phyloP scores from a whole-genome alignment of 1,140 invertebrate genomes.

The Scaptomyza montana region DNA sequence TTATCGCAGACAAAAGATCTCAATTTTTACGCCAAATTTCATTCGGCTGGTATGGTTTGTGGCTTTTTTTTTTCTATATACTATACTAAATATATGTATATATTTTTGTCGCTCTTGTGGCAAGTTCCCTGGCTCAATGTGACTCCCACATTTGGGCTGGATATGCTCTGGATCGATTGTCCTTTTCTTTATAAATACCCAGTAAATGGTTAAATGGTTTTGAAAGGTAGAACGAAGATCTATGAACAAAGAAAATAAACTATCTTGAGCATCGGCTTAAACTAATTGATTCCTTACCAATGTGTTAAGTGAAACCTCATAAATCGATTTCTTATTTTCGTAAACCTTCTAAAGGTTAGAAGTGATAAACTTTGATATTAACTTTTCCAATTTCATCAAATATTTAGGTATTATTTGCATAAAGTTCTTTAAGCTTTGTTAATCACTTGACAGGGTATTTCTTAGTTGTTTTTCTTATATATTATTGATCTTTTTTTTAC shows the following conservation, averaged over 20 bases:
- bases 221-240: too few species aligned
- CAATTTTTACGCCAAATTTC: slow-evolving; percentile 80
- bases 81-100: neutral
- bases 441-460: neutral
- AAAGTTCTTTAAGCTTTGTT: too few species aligned
- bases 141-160: slow-evolving; percentile 34
- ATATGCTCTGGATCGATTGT: slow-evolving; percentile 69
- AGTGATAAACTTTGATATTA: too few species aligned
- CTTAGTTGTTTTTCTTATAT: neutral
- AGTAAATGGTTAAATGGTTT: neutral
- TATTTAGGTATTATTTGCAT: too few species aligned
- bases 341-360: too few species aligned
- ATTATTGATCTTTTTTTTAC: neutral
- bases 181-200: slow-evolving; percentile 16
- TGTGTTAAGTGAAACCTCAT: too few species aligned
- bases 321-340: too few species aligned
- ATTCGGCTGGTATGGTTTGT: slow-evolving; percentile 54
- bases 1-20: slow-evolving; percentile 80
- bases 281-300: too few species aligned
- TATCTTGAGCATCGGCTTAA: too few species aligned
- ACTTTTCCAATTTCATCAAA: too few species aligned
- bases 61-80: slow-evolving; percentile 15
- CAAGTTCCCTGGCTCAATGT: slow-evolving; percentile 26
- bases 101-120: slow-evolving; percentile 28
- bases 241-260: too few species aligned